A percentile compares a stretch with the other conserved stretches of the same genome.
phyloP scores from a whole-genome alignment of 2,797 vertebrate genomes.

The Typhlichthys eigenmanni region DNA sequence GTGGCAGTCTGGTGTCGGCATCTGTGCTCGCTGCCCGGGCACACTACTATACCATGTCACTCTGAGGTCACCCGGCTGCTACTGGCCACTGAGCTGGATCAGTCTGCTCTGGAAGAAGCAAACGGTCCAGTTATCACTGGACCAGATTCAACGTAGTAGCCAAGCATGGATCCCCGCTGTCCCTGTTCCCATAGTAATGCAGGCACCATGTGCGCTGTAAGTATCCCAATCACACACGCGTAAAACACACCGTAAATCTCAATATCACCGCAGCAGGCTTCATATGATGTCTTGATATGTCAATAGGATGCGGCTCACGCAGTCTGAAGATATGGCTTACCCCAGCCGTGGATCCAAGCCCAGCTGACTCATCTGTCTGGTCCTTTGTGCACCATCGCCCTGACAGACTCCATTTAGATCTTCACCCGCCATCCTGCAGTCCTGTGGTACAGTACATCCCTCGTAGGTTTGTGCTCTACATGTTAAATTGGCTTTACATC shows the following conservation, averaged over 20 bases:
- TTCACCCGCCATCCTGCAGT: constrained; percentile 5
- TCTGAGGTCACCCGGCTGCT: constrained; percentile 1
- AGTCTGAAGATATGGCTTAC: constrained; percentile 70
- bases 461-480: constrained; percentile 2
- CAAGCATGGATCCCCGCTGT: constrained; percentile 74
- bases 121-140: constrained; percentile 60
- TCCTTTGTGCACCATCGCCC: constrained; percentile 46
- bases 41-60: neutral
- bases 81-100: neutral
- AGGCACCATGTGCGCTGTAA: constrained; percentile 42
- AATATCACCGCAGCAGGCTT: constrained; percentile 72
- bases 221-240: constrained; percentile 64
- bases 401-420: constrained; percentile 12
- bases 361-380: constrained; percentile 66
- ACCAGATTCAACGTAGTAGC: constrained; percentile 70
- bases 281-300: constrained; percentile 82
- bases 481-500: constrained; percentile 6
- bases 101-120: constrained; percentile 3
- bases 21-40: constrained; percentile 9
- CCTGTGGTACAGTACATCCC: neutral
- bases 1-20: neutral
- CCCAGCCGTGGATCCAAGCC: constrained; percentile 59
- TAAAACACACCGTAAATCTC: constrained; percentile 70
- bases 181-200: constrained; percentile 48
- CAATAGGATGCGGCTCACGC: constrained; percentile 65